Evolutionary conservation across 1,140 invertebrate species (phyloP), one percentile per base, ranked within the genome.

Genomic region (Drosophila carrolli): DNA sequence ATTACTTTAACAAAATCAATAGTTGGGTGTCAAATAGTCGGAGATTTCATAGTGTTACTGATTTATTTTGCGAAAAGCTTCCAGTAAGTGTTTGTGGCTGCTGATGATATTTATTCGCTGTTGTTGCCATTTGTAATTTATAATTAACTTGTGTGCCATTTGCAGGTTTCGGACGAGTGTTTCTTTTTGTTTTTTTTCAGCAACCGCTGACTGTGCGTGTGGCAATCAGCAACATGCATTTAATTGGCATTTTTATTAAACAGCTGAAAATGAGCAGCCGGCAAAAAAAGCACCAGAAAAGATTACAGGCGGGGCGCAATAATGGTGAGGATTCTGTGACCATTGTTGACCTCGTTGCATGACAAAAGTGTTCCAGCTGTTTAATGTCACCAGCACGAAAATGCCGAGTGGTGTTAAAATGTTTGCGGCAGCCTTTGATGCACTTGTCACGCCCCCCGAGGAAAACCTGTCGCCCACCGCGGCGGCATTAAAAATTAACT

Each of bases 381-480:
- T 86, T 83, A 89, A 89, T 88, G 83, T 88, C 83, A 89, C 75
- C 80, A 77, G 73, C 83, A 86, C 82, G 83, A 86, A 75, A 86
- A 83, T 79, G 75, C 79, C 83, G 75, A 83, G 84, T 83, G 83
- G 81, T 88, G 83, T 89, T 88, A 88, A 88, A 88, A 88, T 88
- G 83, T 89, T 88, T 83, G 84, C 67, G 72, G 74, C 72, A 88
- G 81, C 85, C 72, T 89, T 89, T 90, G 77, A 86, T 86, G 66
- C 80, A 89, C 76, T 81, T 81, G 84, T 57, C 84, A 65, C 57
- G 80, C 75, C 79, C 51, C 27, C 57, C 35, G 11, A 75, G 60
- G 60, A 59, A 63, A 71, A 73, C 59, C 80, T 83, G 79, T 80
- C 72, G 68, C 48, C 65, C 59, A 63, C n/a, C 61, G 72, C 75